Conservation (phyloP, 2,113 vertebrate species). For the Cynocephalus volans region DNA sequence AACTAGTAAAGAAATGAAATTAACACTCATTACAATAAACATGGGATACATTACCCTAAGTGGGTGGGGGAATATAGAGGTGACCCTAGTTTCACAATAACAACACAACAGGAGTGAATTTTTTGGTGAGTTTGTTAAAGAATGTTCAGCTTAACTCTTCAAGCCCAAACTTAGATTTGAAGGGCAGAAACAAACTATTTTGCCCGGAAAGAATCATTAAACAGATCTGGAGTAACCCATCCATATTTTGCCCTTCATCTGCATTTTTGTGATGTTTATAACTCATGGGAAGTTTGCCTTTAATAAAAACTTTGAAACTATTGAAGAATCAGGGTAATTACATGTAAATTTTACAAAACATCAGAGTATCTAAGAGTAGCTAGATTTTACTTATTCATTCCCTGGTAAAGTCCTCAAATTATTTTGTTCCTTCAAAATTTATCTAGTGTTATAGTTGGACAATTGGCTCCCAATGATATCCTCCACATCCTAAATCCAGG, state of each 20-base stretch:
- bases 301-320: not conserved
- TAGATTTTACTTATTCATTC: not conserved
- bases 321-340: not conserved
- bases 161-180: not conserved
- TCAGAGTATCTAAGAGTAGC: not conserved
- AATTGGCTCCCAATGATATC: accelerated
- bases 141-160: not conserved
- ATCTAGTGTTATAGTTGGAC: not conserved
- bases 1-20: slow-evolving; percentile 11
- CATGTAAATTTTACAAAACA: not conserved
- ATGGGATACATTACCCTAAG: not conserved
- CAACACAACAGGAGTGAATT: not conserved
- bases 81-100: not conserved
- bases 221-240: not conserved
- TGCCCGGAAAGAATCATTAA: not conserved
- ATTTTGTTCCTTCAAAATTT: slow-evolving; percentile 4
- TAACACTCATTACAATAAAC: not conserved
- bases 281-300: not conserved
- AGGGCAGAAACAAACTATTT: not conserved
- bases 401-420: not conserved
- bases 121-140: not conserved
- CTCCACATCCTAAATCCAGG: not conserved
- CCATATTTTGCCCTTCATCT: not conserved
- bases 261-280: not conserved
- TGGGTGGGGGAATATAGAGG: not conserved